These are phyloP conservation scores for Puma concolor DNA, from an alignment of 2,113 vertebrate species.

Conservation along the genomic window DNA sequence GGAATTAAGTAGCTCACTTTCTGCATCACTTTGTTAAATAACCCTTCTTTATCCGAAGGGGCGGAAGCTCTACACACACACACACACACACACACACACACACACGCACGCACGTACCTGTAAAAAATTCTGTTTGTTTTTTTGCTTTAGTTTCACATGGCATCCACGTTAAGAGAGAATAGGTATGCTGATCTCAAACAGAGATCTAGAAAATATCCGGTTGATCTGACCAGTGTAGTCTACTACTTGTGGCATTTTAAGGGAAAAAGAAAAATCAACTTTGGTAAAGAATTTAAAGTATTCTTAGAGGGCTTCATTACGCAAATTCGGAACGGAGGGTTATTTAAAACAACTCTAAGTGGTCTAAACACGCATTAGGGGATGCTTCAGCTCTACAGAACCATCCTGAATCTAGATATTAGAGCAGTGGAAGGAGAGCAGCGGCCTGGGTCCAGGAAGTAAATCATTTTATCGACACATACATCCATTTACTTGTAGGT, in stretches of 20 bases:
- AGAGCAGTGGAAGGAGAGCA: neutral
- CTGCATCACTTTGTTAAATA: neutral
- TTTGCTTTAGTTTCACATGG: neutral
- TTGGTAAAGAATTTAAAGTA: neutral
- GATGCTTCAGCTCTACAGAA: neutral
- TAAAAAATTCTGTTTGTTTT: neutral
- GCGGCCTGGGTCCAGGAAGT: neutral
- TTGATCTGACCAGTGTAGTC: neutral
- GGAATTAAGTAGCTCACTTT: neutral
- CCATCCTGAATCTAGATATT: neutral
- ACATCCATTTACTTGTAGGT: fast-evolving
- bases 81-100: neutral
- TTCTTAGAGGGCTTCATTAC: neutral
- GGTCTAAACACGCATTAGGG: neutral
- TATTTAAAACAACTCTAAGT: neutral
- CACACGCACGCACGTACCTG: neutral
- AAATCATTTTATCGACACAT: neutral
- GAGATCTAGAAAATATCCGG: neutral
- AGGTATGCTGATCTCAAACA: neutral
- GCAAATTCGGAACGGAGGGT: neutral
- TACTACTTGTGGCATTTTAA: neutral
- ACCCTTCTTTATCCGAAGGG: neutral
- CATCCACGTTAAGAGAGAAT: neutral
- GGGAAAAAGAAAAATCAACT: neutral
- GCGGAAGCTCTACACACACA: neutral